Evolutionary conservation across 2,797 vertebrate genomes (phyloP).

Genomic region (Gymnopithys bicolor): DNA sequence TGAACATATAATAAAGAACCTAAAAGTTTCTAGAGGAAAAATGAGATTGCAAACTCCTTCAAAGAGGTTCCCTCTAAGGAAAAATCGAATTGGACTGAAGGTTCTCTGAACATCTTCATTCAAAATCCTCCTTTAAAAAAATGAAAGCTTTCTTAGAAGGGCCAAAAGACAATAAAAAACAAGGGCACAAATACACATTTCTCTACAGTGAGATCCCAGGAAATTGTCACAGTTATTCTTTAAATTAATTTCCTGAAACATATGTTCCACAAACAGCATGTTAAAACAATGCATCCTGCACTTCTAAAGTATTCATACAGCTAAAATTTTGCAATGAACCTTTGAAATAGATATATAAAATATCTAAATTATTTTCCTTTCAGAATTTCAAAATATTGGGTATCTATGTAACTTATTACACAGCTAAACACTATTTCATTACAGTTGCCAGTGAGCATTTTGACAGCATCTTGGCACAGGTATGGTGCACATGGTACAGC

Average conservation of each 20-base stretch:
- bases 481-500: fast-evolving
- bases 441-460: background rate
- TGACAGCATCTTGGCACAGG: background rate
- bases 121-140: background rate
- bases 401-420: background rate
- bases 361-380: background rate
- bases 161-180: background rate
- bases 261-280: background rate
- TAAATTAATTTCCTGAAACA: background rate
- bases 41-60: background rate
- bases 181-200: background rate
- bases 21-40: background rate
- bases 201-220: background rate
- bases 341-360: background rate
- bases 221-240: background rate
- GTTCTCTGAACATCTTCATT: background rate
- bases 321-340: background rate
- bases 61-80: background rate
- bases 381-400: background rate
- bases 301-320: background rate
- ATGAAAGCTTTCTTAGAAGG: background rate
- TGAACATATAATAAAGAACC: background rate
- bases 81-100: background rate
- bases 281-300: background rate
- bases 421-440: background rate